These are phyloP conservation scores for Lasioglossum leucozonium DNA, from an alignment of 2,888 invertebrate genomes.

Conservation along the genomic window DNA sequence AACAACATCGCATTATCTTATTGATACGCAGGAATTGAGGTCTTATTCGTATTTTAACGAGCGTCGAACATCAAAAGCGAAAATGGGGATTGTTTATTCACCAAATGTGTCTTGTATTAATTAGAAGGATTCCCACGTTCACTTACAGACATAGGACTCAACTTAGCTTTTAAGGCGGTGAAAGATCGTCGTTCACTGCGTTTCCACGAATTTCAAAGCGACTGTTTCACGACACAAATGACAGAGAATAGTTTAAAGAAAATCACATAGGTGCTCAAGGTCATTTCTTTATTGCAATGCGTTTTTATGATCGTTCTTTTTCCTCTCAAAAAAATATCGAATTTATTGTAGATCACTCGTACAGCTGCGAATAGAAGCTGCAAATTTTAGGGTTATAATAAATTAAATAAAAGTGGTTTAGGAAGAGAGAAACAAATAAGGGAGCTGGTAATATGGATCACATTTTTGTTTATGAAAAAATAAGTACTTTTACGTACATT, in stretches of 20 bases:
- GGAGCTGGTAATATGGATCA: background rate
- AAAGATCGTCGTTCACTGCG: conserved; percentile 36
- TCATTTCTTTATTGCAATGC: background rate
- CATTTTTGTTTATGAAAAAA: background rate
- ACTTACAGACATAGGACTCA: conserved; percentile 41
- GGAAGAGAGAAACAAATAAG: background rate
- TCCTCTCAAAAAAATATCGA: background rate
- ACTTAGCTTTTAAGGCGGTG: conserved; percentile 43
- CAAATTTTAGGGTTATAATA: background rate
- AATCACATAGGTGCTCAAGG: conserved; percentile 12
- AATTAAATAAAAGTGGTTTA: background rate
- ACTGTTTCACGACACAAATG: background rate
- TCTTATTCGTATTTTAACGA: conserved; percentile 22
- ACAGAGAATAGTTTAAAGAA: background rate
- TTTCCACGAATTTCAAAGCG: conserved; percentile 32
- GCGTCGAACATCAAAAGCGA: conserved; percentile 29
- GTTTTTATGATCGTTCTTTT: background rate
- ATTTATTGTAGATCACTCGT: background rate
- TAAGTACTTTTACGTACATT: background rate
- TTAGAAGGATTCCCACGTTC: conserved; percentile 38
- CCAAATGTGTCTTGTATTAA: conserved; percentile 58
- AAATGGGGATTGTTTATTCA: conserved; percentile 44
- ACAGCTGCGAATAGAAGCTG: background rate
- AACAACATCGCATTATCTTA: conserved; percentile 32
- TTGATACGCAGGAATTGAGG: conserved; percentile 41